Evolutionary conservation across 2,888 invertebrate species (phyloP), one percentile per base, ranked within the genome.

Genomic region (Callyntrura sp.): DNA sequence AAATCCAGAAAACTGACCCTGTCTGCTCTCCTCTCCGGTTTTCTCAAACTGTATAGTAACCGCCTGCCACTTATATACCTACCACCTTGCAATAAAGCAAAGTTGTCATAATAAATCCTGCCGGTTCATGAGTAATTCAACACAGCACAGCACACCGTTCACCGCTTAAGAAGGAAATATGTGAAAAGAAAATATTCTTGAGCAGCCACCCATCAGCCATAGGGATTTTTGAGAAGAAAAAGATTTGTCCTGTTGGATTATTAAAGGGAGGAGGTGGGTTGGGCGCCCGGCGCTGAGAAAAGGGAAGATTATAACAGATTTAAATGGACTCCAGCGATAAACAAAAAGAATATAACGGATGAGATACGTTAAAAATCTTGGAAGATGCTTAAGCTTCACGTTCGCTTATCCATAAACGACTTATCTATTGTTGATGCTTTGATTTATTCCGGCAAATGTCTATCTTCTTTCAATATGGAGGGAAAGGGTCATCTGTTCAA

Each of bases 91-190:
- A n/a, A 14, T 25, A 55, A n/a, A 70, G 17, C 8, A 43, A 35
- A 57, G 60, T 60, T 81, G 81, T 81, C 81, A 43, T 43, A 81
- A 81, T 81, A 81, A 81, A 81, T 81, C 60, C 60, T 60, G 25
- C 81, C 4, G 51, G 51, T 73, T 76, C 25, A 68, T 25, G 35
- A 43, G 28, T 48, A 51, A 76, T 48, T 73, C 73, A 35, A 14
- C 70, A 6, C 14, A 73, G 20, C 76, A 51, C 11, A 14, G 28
- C 25, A 23, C 28, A 62, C 12, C 8, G n/a, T 35, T 4, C 35
- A 2, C 35, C 3, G 6, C 6, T 35, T 35, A 35, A 35, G 35
- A 35, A 35, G 35, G 35, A 35, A 35, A 35, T 35, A 35, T 51
- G 51, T 5, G 51, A 51, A 51, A 51, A 51, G 20, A 4, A 51